Evolutionary conservation across 1,140 invertebrate genomes (phyloP).

Genomic region (Steinernema feltiae): DNA sequence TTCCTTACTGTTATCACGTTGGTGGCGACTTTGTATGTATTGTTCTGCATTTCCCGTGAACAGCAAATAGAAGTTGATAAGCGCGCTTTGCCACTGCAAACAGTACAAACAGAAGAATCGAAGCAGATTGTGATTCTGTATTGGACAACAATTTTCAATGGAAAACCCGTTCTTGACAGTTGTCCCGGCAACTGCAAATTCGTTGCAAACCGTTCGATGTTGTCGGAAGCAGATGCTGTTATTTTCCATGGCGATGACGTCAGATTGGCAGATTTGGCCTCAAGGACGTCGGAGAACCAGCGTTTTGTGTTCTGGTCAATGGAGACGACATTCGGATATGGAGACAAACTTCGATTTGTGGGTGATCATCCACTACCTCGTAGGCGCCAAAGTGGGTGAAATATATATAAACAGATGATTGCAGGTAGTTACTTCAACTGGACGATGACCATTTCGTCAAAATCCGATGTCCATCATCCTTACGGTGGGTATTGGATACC

Average conservation of each 20-base stretch:
- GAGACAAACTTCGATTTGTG: background rate
- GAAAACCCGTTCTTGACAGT: background rate
- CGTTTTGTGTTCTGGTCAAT: conserved; percentile 17
- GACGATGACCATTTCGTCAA: conserved; percentile 64
- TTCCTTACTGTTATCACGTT: too few species aligned
- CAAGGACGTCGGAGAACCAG: background rate
- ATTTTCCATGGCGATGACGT: conserved; percentile 18
- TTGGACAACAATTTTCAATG: conserved; percentile 12
- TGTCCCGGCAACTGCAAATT: background rate
- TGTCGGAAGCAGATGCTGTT: conserved; percentile 8
- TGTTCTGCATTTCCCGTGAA: background rate
- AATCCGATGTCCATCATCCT: conserved; percentile 57
- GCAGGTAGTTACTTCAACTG: conserved; percentile 62
- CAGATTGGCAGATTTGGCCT: background rate
- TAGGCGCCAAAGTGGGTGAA: too few species aligned
- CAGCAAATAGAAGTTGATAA: too few species aligned
- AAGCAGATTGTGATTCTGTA: conserved; percentile 6
- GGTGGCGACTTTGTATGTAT: too few species aligned
- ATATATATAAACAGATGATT: too few species aligned
- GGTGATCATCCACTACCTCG: background rate
- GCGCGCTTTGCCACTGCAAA: too few species aligned
- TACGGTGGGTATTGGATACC: conserved; percentile 48
- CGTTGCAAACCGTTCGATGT: background rate
- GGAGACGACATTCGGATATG: background rate
- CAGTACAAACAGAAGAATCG: background rate